A percentile compares a stretch with the other conserved stretches of the same genome.
phyloP scores from a whole-genome alignment of 2,888 invertebrate species.

The Brachypalpus laphriformis region DNA sequence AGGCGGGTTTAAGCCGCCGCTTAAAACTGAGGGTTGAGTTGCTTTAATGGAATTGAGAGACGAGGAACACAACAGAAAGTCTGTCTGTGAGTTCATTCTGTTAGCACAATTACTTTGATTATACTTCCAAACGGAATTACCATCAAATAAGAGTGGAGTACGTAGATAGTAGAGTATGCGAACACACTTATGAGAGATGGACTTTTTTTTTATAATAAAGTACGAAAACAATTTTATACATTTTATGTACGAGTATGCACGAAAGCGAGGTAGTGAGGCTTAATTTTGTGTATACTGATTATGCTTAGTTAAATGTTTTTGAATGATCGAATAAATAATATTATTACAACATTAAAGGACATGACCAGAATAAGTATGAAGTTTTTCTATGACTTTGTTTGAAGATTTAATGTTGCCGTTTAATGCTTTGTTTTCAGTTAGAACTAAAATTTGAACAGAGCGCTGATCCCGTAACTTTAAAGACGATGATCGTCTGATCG shows the following conservation, averaged over 20 bases:
- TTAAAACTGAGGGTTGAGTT: constrained; percentile 51
- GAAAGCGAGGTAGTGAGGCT: not conserved
- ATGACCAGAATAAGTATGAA: no score
- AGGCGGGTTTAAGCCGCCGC: constrained; percentile 65
- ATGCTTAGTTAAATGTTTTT: not conserved
- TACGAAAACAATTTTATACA: constrained; percentile 41
- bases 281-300: constrained; percentile 16
- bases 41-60: constrained; percentile 39
- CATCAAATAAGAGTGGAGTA: constrained; percentile 52
- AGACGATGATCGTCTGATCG: no score
- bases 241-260: not conserved
- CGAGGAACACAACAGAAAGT: constrained; percentile 20
- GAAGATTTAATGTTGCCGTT: no score
- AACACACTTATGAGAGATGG: constrained; percentile 10
- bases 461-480: no score
- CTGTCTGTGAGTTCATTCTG: constrained; percentile 39
- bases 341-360: not conserved
- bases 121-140: constrained; percentile 46
- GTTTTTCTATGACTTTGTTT: no score
- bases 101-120: constrained; percentile 71
- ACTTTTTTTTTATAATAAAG: constrained; percentile 25
- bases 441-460: no score
- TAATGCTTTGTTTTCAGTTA: no score
- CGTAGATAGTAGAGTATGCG: constrained; percentile 30
- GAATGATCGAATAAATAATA: not conserved